phyloP scores from a whole-genome alignment of 53 echinoderm and acorn worm species.

The Henricia sp. region DNA sequence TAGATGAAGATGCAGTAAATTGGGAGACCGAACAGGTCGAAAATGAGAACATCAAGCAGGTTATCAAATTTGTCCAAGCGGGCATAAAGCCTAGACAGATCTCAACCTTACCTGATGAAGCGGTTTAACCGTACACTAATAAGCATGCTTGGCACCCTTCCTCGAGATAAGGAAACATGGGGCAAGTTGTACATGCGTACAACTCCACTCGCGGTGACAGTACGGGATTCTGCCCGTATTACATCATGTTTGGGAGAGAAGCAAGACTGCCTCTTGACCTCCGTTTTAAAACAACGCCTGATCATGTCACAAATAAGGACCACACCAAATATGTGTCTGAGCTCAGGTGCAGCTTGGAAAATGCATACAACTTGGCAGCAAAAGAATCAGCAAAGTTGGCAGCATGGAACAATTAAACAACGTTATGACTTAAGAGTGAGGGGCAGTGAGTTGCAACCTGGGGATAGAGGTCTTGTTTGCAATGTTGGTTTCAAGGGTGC shows the following conservation, averaged over 20 bases:
- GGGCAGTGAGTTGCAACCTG: not conserved
- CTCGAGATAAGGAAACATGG: slow-evolving; percentile 58
- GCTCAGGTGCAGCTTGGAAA: slow-evolving; percentile 4
- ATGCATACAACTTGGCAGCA: slow-evolving; percentile 20
- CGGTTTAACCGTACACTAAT: slow-evolving; percentile 66
- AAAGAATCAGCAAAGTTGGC: slow-evolving; percentile 34
- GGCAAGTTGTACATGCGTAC: slow-evolving; percentile 68
- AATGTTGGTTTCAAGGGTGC: slow-evolving; percentile 36
- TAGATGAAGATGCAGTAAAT: not conserved
- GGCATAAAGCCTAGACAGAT: not conserved
- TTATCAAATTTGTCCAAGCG: not conserved
- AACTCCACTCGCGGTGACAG: slow-evolving; percentile 45
- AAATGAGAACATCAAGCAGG: slow-evolving; percentile 21
- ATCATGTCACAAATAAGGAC: not conserved
- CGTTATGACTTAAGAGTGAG: slow-evolving; percentile 26
- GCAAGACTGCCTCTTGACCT: slow-evolving; percentile 36
- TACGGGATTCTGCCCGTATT: slow-evolving; percentile 59
- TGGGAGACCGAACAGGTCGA: not conserved
- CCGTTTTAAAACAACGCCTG: slow-evolving; percentile 1
- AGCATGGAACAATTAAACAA: slow-evolving; percentile 17
- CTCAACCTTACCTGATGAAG: not conserved
- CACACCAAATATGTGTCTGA: slow-evolving; percentile 38
- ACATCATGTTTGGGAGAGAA: too few species aligned
- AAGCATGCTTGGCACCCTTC: slow-evolving; percentile 66
- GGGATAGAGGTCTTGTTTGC: slow-evolving; percentile 20